Conservation (phyloP, 2,113 vertebrate genomes). For the Lophura nycthemera region DNA sequence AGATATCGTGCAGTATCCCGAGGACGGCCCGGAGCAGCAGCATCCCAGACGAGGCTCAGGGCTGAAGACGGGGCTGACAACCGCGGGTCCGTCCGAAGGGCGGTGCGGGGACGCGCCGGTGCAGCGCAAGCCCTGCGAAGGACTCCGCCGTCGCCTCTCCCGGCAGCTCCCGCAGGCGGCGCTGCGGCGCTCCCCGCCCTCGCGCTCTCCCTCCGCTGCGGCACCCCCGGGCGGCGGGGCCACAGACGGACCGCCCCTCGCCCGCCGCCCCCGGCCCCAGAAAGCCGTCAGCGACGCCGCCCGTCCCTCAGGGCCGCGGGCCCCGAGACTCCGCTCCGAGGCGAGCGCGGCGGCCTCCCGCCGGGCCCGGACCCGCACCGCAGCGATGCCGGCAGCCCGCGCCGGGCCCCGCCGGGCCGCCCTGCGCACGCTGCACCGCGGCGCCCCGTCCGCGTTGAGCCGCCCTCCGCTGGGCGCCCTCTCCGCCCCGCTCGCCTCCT, state of each 20-base stretch:
- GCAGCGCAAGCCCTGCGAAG: too few relatives aligned
- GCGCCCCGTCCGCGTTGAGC: background rate
- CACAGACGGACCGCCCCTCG: background rate
- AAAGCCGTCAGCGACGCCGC: too few relatives aligned
- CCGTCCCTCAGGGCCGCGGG: too few relatives aligned
- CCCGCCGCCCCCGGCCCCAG: background rate
- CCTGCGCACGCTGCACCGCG: constrained; percentile 21
- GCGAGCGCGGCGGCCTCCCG: background rate
- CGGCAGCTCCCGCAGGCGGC: background rate
- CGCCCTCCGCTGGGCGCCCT: background rate
- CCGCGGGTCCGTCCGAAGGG: background rate
- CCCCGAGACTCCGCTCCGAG: background rate
- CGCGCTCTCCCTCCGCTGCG: background rate
- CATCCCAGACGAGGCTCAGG: fast-evolving
- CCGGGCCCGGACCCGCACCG: background rate
- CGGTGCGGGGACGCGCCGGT: fast-evolving
- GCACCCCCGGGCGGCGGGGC: background rate
- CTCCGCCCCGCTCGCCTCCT: constrained; percentile 16
- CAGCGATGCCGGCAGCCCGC: constrained; percentile 25
- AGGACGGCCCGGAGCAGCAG: fast-evolving
- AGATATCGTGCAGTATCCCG: fast-evolving
- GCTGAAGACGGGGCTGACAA: fast-evolving
- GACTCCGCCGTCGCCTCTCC: too few relatives aligned
- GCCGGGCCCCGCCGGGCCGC: background rate
- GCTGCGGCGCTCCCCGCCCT: constrained; percentile 6